Evolutionary conservation across 1,140 invertebrate genomes (phyloP).

Genomic region (Spodoptera frugiperda): DNA sequence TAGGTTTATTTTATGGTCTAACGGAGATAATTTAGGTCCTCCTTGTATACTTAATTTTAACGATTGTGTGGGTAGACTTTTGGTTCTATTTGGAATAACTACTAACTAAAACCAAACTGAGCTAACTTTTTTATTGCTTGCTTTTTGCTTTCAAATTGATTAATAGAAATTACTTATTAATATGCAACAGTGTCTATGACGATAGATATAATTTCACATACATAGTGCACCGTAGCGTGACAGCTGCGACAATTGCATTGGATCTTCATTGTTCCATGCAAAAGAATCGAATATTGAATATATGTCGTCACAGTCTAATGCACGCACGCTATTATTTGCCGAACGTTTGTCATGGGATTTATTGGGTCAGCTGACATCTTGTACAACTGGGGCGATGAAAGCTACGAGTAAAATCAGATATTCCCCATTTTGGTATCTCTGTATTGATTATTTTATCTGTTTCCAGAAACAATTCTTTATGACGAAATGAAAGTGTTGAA

Average conservation of each 20-base stretch:
- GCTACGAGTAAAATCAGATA: conserved; percentile 2
- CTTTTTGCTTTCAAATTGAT: no score
- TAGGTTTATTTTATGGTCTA: no score
- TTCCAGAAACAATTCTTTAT: neutral
- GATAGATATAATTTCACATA: conserved; percentile 41
- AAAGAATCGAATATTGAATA: conserved; percentile 62
- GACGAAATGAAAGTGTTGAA: neutral
- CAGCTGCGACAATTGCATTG: conserved; percentile 54
- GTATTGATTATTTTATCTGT: neutral
- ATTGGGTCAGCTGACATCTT: conserved; percentile 49
- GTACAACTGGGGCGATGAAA: conserved; percentile 36
- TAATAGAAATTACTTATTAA: conserved; percentile 14
- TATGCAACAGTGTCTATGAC: conserved; percentile 26
- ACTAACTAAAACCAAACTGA: no score
- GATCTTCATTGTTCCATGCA: conserved; percentile 56
- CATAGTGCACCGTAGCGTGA: conserved; percentile 36
- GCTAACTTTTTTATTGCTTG: no score
- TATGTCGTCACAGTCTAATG: conserved; percentile 60
- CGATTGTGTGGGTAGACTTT: no score
- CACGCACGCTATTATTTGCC: conserved; percentile 53
- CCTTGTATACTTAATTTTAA: no score
- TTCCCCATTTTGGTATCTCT: neutral
- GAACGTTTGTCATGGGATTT: conserved; percentile 55
- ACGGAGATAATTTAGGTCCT: no score
- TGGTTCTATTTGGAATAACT: no score